Evolutionary conservation across 1,140 invertebrate genomes (phyloP).

Genomic region (Leptopilina clavipes): DNA sequence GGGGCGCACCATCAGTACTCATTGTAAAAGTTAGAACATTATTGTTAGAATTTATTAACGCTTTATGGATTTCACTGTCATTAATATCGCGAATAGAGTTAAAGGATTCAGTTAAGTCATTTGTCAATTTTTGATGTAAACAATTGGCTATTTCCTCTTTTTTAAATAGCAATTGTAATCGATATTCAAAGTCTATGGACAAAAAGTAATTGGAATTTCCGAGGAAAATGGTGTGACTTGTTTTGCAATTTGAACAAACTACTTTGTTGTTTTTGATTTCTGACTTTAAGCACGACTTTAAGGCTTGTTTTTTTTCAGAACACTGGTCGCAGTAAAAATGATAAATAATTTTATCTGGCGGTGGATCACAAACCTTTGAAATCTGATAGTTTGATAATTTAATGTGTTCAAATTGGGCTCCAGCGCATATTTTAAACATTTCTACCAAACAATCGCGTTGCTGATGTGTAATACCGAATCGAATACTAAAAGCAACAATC

Average conservation of each 20-base stretch:
- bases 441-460: conserved; percentile 29
- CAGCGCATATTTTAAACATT: conserved; percentile 41
- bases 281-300: neutral
- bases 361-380: conserved; percentile 36
- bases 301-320: conserved; percentile 23
- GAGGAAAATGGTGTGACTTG: neutral
- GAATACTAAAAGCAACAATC: conserved; percentile 35
- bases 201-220: neutral
- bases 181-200: conserved; percentile 1
- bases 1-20: neutral
- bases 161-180: neutral
- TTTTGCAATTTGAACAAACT: conserved; percentile 4
- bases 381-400: neutral
- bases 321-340: conserved; percentile 44
- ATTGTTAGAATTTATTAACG: conserved; percentile 22
- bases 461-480: conserved; percentile 17
- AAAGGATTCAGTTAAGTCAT: neutral
- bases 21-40: neutral
- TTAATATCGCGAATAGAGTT: conserved; percentile 9
- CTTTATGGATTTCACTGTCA: neutral
- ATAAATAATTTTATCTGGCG: conserved; percentile 9
- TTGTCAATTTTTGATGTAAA: conserved; percentile 1
- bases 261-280: neutral
- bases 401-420: conserved; percentile 32
- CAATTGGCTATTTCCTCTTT: neutral